These are phyloP conservation scores for Parapristionchus giblindavisi DNA, from an alignment of 2,888 invertebrate genomes.

Conservation along the genomic window DNA sequence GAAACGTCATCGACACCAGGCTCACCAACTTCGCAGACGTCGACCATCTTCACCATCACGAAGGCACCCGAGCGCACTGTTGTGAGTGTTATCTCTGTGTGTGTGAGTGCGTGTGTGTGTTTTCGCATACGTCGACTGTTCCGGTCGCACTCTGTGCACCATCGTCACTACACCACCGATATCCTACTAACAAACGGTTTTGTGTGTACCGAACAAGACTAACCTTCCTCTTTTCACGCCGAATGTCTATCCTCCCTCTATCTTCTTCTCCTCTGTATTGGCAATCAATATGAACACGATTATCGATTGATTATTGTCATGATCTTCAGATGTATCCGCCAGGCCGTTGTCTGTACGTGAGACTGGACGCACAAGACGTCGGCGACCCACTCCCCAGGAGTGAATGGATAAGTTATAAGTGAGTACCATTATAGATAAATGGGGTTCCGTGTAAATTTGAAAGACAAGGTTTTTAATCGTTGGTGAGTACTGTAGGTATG, in stretches of 20 bases:
- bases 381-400: constrained; percentile 44
- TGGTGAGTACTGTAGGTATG: too few species aligned
- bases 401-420: constrained; percentile 45
- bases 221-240: too few species aligned
- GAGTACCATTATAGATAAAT: neutral
- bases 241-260: neutral
- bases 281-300: constrained; percentile 33
- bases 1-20: constrained; percentile 2
- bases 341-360: constrained; percentile 83
- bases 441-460: too few species aligned
- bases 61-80: constrained; percentile 34
- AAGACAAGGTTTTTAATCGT: too few species aligned
- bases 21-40: constrained; percentile 20
- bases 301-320: too few species aligned
- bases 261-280: neutral
- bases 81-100: neutral
- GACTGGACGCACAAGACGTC: constrained; percentile 59
- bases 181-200: too few species aligned
- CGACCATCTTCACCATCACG: constrained; percentile 30
- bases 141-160: neutral
- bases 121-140: neutral
- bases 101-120: constrained; percentile 14
- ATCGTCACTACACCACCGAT: neutral
- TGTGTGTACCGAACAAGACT: too few species aligned
- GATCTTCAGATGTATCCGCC: constrained; percentile 81